Percentiles rank a stretch among this genome's conserved stretches.
These are phyloP conservation scores for Schizotus pectinicornis DNA, from an alignment of 2,888 invertebrate genomes.

Conservation along the genomic window DNA sequence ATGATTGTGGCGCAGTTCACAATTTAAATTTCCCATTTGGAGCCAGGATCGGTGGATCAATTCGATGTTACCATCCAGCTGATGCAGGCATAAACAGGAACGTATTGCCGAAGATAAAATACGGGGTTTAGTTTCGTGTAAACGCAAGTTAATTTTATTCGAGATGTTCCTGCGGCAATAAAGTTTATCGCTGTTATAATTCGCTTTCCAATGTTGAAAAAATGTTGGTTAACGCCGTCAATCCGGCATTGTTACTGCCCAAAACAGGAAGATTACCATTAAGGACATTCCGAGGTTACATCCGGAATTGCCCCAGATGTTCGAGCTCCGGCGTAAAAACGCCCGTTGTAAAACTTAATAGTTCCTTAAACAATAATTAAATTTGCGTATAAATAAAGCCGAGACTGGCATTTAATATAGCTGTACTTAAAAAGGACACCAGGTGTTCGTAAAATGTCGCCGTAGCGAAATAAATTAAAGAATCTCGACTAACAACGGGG, in stretches of 20 bases:
- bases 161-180: too few relatives aligned
- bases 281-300: background rate
- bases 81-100: too few relatives aligned
- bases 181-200: too few relatives aligned
- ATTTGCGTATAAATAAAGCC: slow-evolving; percentile 18
- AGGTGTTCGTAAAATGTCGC: slow-evolving; percentile 33
- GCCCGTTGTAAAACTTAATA: slow-evolving; percentile 3
- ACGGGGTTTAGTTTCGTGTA: too few relatives aligned
- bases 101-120: too few relatives aligned
- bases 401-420: slow-evolving; percentile 21
- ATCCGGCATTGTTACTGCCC: background rate
- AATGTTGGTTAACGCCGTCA: too few relatives aligned
- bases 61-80: too few relatives aligned
- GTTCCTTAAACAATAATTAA: slow-evolving; percentile 12
- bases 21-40: too few relatives aligned
- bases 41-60: too few relatives aligned
- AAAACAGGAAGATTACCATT: background rate
- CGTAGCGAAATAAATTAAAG: slow-evolving; percentile 34
- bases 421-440: slow-evolving; percentile 24
- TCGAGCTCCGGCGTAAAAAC: background rate
- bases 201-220: too few relatives aligned
- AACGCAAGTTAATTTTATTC: too few relatives aligned
- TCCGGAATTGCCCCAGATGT: background rate
- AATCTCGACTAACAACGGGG: slow-evolving; percentile 32
- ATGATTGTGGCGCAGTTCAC: too few relatives aligned